Percentiles rank a stretch among this genome's conserved stretches.
These are phyloP conservation scores for Muricea muricata DNA, from an alignment of 92 coral and sea anemone species.

Conservation along the genomic window DNA sequence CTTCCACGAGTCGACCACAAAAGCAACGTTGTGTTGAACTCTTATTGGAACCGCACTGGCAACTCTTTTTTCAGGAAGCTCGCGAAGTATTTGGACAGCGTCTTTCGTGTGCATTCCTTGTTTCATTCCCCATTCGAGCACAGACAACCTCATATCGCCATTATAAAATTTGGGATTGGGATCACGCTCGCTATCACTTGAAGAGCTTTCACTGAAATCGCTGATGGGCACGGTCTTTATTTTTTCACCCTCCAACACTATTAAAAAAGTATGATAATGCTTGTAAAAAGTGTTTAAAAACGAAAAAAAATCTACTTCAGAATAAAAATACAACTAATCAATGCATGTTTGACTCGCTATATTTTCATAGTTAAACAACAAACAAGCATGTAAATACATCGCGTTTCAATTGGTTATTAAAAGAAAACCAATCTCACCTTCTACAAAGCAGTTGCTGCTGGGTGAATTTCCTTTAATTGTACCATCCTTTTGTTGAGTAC, in stretches of 20 bases:
- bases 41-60: conserved; percentile 15
- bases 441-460: no score
- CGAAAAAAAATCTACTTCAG: no score
- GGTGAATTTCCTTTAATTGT: no score
- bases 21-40: conserved; percentile 15
- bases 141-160: background rate
- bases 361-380: no score
- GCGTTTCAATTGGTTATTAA: no score
- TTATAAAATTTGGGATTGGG: background rate
- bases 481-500: no score
- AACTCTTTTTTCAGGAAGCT: background rate
- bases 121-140: background rate
- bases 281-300: no score
- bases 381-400: no score
- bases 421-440: no score
- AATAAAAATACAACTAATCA: no score
- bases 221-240: background rate
- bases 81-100: background rate
- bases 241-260: background rate
- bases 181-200: no score
- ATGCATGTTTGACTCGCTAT: no score
- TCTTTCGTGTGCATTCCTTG: background rate
- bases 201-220: background rate
- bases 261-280: background rate
- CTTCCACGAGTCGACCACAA: conserved; percentile 21